Evolutionary conservation across 2,113 vertebrate species (phyloP), one percentile per base, ranked within the genome.

Genomic region (Pangasianodon gigas): DNA sequence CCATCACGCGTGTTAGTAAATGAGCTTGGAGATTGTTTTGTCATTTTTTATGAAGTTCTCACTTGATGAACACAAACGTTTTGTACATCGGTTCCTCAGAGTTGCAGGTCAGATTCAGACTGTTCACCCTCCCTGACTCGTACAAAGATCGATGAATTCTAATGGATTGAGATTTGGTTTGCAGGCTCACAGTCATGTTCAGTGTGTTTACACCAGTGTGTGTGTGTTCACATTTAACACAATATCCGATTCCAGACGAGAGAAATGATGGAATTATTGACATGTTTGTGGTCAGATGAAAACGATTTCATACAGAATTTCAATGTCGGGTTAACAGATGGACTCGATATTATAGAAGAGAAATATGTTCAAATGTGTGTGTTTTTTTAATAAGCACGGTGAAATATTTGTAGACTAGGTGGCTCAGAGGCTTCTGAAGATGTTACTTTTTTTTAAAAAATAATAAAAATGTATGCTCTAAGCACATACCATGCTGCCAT

Each of bases 141-240:
- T 10, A 24, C 19, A 46, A 8, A n/a, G 80, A 56, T 82, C 52
- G 21, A 84, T 84, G 21, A 44, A 0, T 14, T 60, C 37, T 54
- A 84, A 60, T 44, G 37, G 32, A 2, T 14, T 24, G 19, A 84
- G 82, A 84, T 84, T 58, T 26, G 21, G 54, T 84, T 41, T 84
- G 82, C 32, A 84, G 37, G 9, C 82, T 84, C 32, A 2, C 54
- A 44, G 82, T 60, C 54, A 83, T 6, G 81, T 83, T 58, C 81
- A 58, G 81, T 2, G 82, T 60, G 52, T 60, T 84, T 84, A 60
- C 32, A 26, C 81, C 81, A 26, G 81, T 84, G 81, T 84, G 77
- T 84, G 77, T 79, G 54, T 84, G 32, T 60, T 83, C 54, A 58
- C 52, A 24, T 84, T 79, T 60, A 44, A 60, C 82, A 58, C 54